These are phyloP conservation scores for Silurus meridionalis DNA, from an alignment of 2,113 vertebrate genomes.

Conservation along the genomic window DNA sequence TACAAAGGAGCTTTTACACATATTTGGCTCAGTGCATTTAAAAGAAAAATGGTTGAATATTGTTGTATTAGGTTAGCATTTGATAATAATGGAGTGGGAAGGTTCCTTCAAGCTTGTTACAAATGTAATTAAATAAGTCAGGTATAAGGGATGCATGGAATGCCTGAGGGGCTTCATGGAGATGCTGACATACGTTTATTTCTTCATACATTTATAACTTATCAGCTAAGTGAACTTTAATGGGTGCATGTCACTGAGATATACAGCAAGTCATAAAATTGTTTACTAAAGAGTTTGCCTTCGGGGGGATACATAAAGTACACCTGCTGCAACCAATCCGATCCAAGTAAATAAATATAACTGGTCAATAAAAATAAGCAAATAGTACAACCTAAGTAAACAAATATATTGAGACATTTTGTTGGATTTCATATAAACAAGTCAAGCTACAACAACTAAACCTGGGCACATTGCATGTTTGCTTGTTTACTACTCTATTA, in stretches of 20 bases:
- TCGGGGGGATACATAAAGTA: neutral
- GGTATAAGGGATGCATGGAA: neutral
- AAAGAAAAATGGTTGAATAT: neutral
- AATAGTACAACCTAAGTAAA: neutral
- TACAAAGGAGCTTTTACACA: neutral
- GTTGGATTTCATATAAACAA: neutral
- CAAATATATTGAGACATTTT: neutral
- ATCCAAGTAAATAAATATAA: neutral
- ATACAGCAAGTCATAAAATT: neutral
- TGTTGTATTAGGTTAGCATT: neutral
- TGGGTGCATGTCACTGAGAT: neutral
- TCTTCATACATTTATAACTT: neutral
- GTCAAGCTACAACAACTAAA: neutral
- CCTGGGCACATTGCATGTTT: neutral
- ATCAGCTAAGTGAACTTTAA: neutral
- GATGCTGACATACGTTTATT: neutral
- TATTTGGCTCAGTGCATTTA: neutral
- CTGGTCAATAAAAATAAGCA: neutral
- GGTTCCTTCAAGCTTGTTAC: neutral
- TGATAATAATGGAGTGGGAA: neutral
- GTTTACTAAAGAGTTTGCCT: neutral
- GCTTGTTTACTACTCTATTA: neutral
- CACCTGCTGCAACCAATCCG: too few species aligned
- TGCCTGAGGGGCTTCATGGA: neutral
- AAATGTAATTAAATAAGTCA: neutral